Evolutionary conservation across 2,888 invertebrate genomes (phyloP).

Genomic region (Amphipoea lucens): DNA sequence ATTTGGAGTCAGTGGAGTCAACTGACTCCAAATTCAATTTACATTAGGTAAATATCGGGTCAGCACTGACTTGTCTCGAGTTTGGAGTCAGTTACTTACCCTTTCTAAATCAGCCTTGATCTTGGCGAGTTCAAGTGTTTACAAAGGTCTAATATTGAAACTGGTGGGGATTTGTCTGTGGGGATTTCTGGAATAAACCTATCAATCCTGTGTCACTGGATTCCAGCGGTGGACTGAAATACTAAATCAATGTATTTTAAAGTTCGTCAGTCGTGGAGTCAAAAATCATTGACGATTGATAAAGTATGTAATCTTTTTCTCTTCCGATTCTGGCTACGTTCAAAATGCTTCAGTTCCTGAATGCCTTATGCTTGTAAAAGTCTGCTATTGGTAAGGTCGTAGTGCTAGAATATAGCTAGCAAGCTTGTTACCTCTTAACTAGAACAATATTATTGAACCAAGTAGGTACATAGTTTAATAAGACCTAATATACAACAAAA

Average conservation of each 20-base stretch:
- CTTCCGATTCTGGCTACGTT: slow-evolving; percentile 20
- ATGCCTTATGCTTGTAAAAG: slow-evolving; percentile 13
- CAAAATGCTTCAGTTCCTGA: slow-evolving; percentile 26
- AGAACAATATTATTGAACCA: slow-evolving; percentile 48
- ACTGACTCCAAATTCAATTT: no score
- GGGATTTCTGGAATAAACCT: background rate
- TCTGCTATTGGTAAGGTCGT: slow-evolving; percentile 30
- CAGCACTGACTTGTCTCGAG: no score
- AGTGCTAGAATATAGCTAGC: slow-evolving; percentile 59
- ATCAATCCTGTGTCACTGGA: background rate
- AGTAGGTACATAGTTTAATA: slow-evolving; percentile 13
- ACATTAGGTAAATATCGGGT: no score
- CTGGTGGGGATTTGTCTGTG: no score
- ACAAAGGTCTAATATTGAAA: background rate
- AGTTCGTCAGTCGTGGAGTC: background rate
- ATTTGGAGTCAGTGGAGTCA: no score
- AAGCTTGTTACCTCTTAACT: slow-evolving; percentile 48
- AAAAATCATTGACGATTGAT: background rate
- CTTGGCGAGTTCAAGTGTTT: background rate
- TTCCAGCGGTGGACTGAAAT: background rate
- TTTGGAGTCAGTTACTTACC: no score
- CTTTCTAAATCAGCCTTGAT: no score
- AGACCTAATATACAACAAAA: background rate
- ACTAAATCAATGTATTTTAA: background rate
- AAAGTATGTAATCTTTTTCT: slow-evolving; percentile 10